Conservation (phyloP, 1,140 invertebrate species). For the Hypothenemus hampei region DNA sequence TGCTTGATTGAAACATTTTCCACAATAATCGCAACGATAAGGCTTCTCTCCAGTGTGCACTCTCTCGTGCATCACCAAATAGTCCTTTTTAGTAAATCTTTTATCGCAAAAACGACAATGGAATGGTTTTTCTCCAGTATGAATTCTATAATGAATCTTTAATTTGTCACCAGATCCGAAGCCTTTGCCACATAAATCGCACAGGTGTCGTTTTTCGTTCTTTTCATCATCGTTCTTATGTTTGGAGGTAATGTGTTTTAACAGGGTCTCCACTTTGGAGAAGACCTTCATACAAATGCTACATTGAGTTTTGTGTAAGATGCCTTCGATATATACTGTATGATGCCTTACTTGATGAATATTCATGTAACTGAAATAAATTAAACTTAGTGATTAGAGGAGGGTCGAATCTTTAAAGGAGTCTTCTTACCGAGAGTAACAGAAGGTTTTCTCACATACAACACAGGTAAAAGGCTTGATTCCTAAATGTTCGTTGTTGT, state of each 20-base stretch:
- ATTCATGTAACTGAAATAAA: slow-evolving; percentile 37
- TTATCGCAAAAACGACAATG: slow-evolving; percentile 52
- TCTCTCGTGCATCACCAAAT: slow-evolving; percentile 53
- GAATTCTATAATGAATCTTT: slow-evolving; percentile 58
- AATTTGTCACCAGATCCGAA: slow-evolving; percentile 57
- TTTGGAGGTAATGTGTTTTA: slow-evolving; percentile 51
- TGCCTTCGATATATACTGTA: slow-evolving; percentile 40
- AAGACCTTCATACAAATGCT: slow-evolving; percentile 47
- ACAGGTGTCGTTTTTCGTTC: slow-evolving; percentile 33
- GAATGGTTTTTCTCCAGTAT: slow-evolving; percentile 50
- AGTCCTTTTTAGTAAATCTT: slow-evolving; percentile 51
- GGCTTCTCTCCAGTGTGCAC: slow-evolving; percentile 54
- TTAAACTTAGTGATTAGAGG: not conserved
- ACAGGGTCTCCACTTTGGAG: slow-evolving; percentile 46
- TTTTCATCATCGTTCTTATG: slow-evolving; percentile 43
- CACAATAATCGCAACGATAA: slow-evolving; percentile 51
- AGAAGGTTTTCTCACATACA: slow-evolving; percentile 55
- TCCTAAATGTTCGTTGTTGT: slow-evolving; percentile 61
- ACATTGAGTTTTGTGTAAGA: slow-evolving; percentile 37
- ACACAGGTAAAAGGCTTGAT: slow-evolving; percentile 63
- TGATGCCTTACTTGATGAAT: slow-evolving; percentile 47
- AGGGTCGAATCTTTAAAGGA: too few relatives aligned
- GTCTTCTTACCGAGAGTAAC: slow-evolving; percentile 44
- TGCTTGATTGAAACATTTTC: slow-evolving; percentile 50
- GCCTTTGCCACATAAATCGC: slow-evolving; percentile 46